phyloP scores from a whole-genome alignment of 2,888 invertebrate species.

The Lycocerus yunnanus region DNA sequence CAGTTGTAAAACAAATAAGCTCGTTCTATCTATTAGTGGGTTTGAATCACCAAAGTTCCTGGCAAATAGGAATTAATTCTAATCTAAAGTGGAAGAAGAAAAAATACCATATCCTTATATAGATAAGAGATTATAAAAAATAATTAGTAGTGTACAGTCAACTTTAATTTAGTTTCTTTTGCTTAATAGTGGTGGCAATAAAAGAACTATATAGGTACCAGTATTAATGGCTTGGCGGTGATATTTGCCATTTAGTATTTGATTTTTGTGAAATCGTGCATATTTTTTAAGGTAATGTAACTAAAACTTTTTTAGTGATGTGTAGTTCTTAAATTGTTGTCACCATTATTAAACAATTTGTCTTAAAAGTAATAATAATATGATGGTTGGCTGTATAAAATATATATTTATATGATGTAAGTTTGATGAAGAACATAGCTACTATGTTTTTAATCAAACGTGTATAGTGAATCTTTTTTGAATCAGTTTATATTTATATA shows the following conservation, averaged over 20 bases:
- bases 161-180: background rate
- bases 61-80: no score
- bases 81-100: no score
- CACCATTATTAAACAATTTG: background rate
- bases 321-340: background rate
- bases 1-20: no score
- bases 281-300: background rate
- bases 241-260: background rate
- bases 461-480: background rate
- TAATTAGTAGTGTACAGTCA: background rate
- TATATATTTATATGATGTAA: background rate
- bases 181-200: background rate
- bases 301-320: background rate
- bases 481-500: background rate
- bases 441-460: background rate
- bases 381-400: background rate
- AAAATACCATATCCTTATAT: no score
- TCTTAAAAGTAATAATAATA: background rate
- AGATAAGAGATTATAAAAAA: no score
- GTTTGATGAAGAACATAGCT: background rate
- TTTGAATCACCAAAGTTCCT: no score
- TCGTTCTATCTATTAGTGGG: no score
- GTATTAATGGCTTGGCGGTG: background rate
- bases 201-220: background rate
- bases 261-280: background rate